Percentiles rank a stretch among this genome's conserved stretches.
Conservation (phyloP, 2,888 invertebrate species). For the Spilarctia lutea region DNA sequence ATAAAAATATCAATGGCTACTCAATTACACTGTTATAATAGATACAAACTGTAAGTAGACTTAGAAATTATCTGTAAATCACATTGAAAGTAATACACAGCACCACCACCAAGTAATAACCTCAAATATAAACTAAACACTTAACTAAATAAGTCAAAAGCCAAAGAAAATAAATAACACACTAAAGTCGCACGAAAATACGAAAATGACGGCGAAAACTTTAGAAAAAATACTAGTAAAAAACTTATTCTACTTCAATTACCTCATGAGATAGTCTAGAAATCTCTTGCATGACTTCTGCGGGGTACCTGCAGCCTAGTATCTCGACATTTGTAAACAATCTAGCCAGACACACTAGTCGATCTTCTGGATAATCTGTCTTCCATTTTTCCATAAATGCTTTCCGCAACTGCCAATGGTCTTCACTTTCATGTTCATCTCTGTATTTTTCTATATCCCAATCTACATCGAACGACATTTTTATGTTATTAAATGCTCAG, state of each 20-base stretch:
- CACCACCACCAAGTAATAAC: too few relatives aligned
- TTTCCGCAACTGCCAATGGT: slow-evolving; percentile 94
- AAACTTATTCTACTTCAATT: slow-evolving; percentile 57
- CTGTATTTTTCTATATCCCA: slow-evolving; percentile 92
- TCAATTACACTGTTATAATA: too few relatives aligned
- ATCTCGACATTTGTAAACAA: slow-evolving; percentile 89
- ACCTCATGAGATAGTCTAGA: slow-evolving; percentile 81
- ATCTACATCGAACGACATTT: slow-evolving; percentile 69
- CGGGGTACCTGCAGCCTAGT: slow-evolving; percentile 88
- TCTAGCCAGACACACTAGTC: slow-evolving; percentile 88
- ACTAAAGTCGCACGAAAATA: neutral
- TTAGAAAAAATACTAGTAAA: neutral
- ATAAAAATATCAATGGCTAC: too few relatives aligned
- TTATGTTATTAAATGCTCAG: slow-evolving; percentile 26
- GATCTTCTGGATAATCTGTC: slow-evolving; percentile 85
- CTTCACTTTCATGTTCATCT: slow-evolving; percentile 94
- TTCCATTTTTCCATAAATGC: slow-evolving; percentile 93
- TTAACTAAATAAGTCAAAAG: neutral
- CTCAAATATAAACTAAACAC: neutral
- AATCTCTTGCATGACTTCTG: slow-evolving; percentile 86
- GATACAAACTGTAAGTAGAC: neutral
- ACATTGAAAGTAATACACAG: neutral
- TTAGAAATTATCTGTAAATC: neutral
- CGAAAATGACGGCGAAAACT: neutral
- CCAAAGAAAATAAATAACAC: neutral